Base-by-base conservation (phyloP, 2,113 vertebrate species). In the Aspiorhynchus laticeps region DNA sequence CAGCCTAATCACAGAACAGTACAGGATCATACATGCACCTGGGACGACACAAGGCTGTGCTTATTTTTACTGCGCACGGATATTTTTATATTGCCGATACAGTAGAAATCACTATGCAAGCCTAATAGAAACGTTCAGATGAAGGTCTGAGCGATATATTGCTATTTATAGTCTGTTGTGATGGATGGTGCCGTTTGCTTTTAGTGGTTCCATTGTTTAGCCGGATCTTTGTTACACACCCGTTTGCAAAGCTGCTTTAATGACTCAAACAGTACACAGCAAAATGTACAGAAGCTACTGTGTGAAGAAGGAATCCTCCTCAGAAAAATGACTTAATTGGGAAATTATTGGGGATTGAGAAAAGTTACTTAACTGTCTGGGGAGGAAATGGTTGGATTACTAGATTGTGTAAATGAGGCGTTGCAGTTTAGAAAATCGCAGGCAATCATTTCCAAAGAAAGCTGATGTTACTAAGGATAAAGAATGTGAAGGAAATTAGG, bases 391-490 rank as follows among this genome's bases (percentile, higher is more conserved):
- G 43, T 83, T 38, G 14, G 17, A 80, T 78, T 31, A 21, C 46
- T 31, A 31, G 38, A 67, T 46, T 83, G 41, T 73, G 63, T 26
- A 36, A 71, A 53, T 71, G 81, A 28, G 5, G 46, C 65, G 0
- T 73, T 73, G 15, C 65, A 38, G 19, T 73, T 73, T 73, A 36
- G 65, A 73, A 51, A 73, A 73, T 51, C n/a, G 3, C 59, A 65
- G 38, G n/a, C n/a, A 69, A 19, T 83, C 65, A 36, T 83, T 83
- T 83, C 61, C 63, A 48, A 69, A 51, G 63, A 36, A 51, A 26
- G 24, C 63, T 33, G 80, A 83, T 83, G 43, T 46, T 8, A 31
- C 7, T 19, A 51, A 69, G n/a, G 41, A 83, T 83, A 48, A 69
- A 51, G 80, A 41, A 43, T 26, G 21, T 24, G 4, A 83, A 28